These are phyloP conservation scores for Atethmia centrago DNA, from an alignment of 2,888 invertebrate species.

Conservation along the genomic window DNA sequence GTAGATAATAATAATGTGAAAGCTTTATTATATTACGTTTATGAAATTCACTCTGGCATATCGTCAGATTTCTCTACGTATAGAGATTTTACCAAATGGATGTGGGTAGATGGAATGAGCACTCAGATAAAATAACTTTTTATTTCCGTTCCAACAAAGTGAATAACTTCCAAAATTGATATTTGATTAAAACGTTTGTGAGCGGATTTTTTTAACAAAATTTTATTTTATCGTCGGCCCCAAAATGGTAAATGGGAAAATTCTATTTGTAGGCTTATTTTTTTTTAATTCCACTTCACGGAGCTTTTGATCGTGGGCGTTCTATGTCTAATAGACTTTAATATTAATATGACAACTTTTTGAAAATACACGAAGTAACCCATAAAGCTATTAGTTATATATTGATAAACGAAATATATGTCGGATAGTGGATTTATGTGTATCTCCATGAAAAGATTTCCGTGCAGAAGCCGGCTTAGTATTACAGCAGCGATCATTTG, in stretches of 20 bases:
- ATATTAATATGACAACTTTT: neutral
- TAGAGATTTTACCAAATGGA: conserved; percentile 54
- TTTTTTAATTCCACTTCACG: conserved; percentile 26
- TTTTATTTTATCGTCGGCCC: conserved; percentile 42
- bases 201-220: conserved; percentile 50
- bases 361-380: neutral
- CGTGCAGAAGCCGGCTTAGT: neutral
- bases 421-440: neutral
- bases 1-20: conserved; percentile 44
- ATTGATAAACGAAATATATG: conserved; percentile 5
- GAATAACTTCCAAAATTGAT: conserved; percentile 64
- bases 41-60: conserved; percentile 40
- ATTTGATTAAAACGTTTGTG: conserved; percentile 59
- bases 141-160: conserved; percentile 60
- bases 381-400: neutral
- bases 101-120: conserved; percentile 52
- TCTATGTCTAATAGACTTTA: neutral
- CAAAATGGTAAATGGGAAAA: conserved; percentile 42
- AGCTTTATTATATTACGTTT: conserved; percentile 46
- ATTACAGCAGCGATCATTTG: no score
- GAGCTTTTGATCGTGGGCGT: conserved; percentile 22
- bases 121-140: conserved; percentile 60
- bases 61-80: conserved; percentile 51
- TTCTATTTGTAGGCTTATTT: conserved; percentile 36
- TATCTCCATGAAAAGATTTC: neutral